A percentile compares a stretch with the other conserved stretches of the same genome.
These are phyloP conservation scores for Adelphocoris suturalis DNA, from an alignment of 2,888 invertebrate genomes.

Conservation along the genomic window DNA sequence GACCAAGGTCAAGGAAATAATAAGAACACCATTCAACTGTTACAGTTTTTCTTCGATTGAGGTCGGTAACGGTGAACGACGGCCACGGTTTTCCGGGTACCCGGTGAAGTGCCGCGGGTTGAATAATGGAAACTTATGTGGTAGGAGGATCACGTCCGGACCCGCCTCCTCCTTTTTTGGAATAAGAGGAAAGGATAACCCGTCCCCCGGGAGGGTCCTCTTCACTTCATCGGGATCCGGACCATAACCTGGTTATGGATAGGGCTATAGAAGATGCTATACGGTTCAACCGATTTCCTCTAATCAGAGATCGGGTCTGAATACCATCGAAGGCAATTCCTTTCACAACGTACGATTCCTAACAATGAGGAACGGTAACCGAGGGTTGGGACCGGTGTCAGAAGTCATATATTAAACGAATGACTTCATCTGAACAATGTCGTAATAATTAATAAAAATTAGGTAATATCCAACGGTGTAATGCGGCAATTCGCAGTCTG, in stretches of 20 bases:
- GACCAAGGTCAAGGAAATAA: not conserved
- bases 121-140: slow-evolving; percentile 67
- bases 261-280: slow-evolving; percentile 6
- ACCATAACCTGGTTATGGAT: slow-evolving; percentile 24
- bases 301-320: slow-evolving; percentile 28
- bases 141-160: slow-evolving; percentile 58
- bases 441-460: too few relatives aligned
- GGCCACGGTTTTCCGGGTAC: not conserved
- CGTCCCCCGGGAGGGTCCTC: not conserved
- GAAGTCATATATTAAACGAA: not conserved
- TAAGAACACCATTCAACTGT: slow-evolving; percentile 13
- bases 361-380: not conserved
- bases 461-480: too few relatives aligned
- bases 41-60: slow-evolving; percentile 51
- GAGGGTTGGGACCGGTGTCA: not conserved
- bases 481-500: too few relatives aligned
- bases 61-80: slow-evolving; percentile 26
- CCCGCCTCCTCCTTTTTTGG: not conserved
- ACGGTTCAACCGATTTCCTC: slow-evolving; percentile 39
- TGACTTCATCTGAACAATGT: too few relatives aligned
- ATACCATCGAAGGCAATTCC: slow-evolving; percentile 10
- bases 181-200: slow-evolving; percentile 33
- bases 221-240: slow-evolving; percentile 17
- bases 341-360: slow-evolving; percentile 21
- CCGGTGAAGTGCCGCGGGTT: slow-evolving; percentile 8